These are phyloP conservation scores for Andrena dorsata DNA, from an alignment of 2,888 invertebrate species.

Conservation along the genomic window DNA sequence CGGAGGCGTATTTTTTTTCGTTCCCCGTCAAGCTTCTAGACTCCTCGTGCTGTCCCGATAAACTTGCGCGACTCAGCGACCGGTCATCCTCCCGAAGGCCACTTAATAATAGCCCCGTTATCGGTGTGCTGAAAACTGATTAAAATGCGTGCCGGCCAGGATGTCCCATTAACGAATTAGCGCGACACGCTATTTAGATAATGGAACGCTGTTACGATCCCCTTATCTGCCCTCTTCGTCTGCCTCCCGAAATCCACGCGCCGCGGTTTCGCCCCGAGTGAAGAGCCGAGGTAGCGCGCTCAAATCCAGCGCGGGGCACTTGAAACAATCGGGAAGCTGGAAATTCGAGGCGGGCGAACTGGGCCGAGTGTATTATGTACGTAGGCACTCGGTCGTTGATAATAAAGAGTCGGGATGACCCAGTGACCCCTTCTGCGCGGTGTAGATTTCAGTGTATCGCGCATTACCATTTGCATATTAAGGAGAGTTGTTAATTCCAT, in stretches of 20 bases:
- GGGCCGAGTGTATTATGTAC: background rate
- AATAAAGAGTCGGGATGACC: background rate
- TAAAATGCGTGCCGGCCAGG: slow-evolving; percentile 73
- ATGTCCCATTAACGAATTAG: slow-evolving; percentile 76
- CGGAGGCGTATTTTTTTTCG: slow-evolving; percentile 1
- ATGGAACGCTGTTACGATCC: slow-evolving; percentile 28
- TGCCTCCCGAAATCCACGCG: slow-evolving; percentile 26
- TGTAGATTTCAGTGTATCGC: no score
- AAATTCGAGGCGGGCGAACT: background rate
- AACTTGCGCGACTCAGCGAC: slow-evolving; percentile 38
- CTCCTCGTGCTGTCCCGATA: slow-evolving; percentile 31
- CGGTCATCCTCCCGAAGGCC: slow-evolving; percentile 60
- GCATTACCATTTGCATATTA: background rate
- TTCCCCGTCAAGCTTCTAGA: background rate
- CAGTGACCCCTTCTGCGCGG: background rate
- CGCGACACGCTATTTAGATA: slow-evolving; percentile 68
- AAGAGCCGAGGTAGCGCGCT: no score
- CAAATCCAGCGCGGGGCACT: no score
- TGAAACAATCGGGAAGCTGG: background rate
- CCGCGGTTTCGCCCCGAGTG: background rate
- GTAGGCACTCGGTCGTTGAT: background rate
- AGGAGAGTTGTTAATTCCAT: no score
- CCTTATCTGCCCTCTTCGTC: slow-evolving; percentile 51
- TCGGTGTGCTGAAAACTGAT: slow-evolving; percentile 65
- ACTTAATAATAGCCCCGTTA: slow-evolving; percentile 68